Evolutionary conservation across 1,140 invertebrate species (phyloP).

Genomic region (Diachasmimorpha longicaudata): DNA sequence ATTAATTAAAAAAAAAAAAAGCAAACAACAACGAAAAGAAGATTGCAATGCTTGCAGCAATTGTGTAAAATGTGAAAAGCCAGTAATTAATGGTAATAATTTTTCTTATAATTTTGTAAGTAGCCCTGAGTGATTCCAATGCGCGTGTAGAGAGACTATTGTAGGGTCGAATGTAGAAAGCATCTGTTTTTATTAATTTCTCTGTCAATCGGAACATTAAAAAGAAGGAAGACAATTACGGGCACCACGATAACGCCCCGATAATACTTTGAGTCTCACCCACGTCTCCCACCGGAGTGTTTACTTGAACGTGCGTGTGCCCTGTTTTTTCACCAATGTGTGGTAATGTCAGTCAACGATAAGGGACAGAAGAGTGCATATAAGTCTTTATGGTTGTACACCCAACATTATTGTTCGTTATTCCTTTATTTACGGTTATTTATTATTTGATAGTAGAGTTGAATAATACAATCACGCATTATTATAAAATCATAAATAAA

Average conservation of each 20-base stretch:
- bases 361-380: conserved; percentile 31
- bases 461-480: no score
- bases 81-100: background rate
- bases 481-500: no score
- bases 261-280: conserved; percentile 31
- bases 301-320: background rate
- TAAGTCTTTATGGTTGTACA: conserved; percentile 2
- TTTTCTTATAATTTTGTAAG: background rate
- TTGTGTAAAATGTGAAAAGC: background rate
- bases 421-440: background rate
- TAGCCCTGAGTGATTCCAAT: conserved; percentile 49
- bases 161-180: background rate
- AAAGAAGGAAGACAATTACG: background rate
- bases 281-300: background rate
- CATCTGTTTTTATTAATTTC: background rate
- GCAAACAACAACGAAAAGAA: background rate
- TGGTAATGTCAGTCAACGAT: conserved; percentile 21
- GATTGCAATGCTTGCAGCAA: background rate
- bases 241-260: conserved; percentile 34
- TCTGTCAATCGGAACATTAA: conserved; percentile 1
- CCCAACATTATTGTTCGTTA: background rate
- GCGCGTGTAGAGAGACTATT: conserved; percentile 41
- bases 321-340: conserved; percentile 6
- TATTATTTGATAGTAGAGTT: no score
- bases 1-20: background rate